phyloP scores from a whole-genome alignment of 2,888 invertebrate genomes.

The Dryobotodes eremita region DNA sequence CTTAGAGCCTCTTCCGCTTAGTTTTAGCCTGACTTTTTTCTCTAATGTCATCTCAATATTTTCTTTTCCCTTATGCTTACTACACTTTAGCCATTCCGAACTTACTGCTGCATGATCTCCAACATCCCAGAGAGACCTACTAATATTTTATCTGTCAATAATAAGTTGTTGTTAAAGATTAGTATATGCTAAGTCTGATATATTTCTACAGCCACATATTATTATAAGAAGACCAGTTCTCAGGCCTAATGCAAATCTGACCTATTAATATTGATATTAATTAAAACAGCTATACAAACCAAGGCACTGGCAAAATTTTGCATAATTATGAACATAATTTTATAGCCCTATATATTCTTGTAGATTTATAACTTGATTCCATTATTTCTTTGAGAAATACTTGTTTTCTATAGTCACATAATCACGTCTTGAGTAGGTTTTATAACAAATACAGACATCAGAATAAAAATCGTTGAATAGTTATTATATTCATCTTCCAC shows the following conservation, averaged over 20 bases:
- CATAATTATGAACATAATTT: slow-evolving; percentile 41
- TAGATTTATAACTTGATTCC: slow-evolving; percentile 40
- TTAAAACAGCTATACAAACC: slow-evolving; percentile 31
- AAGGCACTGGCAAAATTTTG: slow-evolving; percentile 33
- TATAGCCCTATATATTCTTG: slow-evolving; percentile 38
- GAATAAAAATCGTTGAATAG: not conserved
- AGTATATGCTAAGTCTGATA: not conserved
- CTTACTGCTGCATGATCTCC: not conserved
- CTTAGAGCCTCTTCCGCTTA: not conserved
- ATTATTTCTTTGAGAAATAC: slow-evolving; percentile 29
- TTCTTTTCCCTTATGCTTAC: not conserved
- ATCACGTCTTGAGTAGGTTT: not conserved
- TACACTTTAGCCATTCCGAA: not conserved
- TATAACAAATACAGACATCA: not conserved
- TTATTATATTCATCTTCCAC: not conserved
- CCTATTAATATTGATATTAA: slow-evolving; percentile 48
- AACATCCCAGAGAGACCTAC: not conserved
- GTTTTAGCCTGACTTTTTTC: not conserved
- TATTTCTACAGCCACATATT: slow-evolving; percentile 7
- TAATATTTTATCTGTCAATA: not conserved
- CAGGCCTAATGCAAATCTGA: slow-evolving; percentile 30
- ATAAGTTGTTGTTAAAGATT: not conserved
- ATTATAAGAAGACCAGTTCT: slow-evolving; percentile 15
- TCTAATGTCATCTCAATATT: not conserved
- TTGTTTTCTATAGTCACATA: slow-evolving; percentile 14